Conservation (phyloP, 2,888 invertebrate species). For the Sinhomidia bicolor region DNA sequence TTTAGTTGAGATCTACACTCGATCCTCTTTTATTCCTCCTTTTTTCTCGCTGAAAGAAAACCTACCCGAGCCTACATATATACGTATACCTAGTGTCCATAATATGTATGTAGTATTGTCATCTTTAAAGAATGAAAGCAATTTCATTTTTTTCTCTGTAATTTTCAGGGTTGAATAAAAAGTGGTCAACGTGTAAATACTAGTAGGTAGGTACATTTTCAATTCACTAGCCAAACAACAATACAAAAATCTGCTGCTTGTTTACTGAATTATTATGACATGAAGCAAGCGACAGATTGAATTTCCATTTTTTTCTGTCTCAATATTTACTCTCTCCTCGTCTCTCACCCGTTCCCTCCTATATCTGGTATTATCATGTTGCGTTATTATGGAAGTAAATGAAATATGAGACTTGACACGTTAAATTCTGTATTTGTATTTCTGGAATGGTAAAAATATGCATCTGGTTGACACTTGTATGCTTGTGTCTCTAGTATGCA, state of each 20-base stretch:
- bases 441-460: background rate
- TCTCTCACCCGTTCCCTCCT: constrained; percentile 35
- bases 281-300: constrained; percentile 25
- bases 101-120: too few species aligned
- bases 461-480: constrained; percentile 65
- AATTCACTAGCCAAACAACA: background rate
- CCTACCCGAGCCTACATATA: background rate
- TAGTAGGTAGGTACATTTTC: constrained; percentile 8
- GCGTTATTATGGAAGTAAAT: constrained; percentile 9
- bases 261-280: background rate
- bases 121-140: constrained; percentile 32
- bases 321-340: constrained; percentile 45
- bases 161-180: constrained; percentile 18
- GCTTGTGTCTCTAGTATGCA: background rate
- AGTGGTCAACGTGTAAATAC: constrained; percentile 60
- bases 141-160: constrained; percentile 35
- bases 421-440: background rate
- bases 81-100: too few species aligned
- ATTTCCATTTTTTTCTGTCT: constrained; percentile 47
- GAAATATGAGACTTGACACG: constrained; percentile 46
- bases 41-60: too few species aligned
- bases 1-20: constrained; percentile 17
- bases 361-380: background rate
- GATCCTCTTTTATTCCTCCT: background rate
- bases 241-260: background rate